Percentiles rank a stretch among this genome's conserved stretches.
These are phyloP conservation scores for Neoniphon sammara DNA, from an alignment of 2,797 vertebrate species.

Conservation along the genomic window DNA sequence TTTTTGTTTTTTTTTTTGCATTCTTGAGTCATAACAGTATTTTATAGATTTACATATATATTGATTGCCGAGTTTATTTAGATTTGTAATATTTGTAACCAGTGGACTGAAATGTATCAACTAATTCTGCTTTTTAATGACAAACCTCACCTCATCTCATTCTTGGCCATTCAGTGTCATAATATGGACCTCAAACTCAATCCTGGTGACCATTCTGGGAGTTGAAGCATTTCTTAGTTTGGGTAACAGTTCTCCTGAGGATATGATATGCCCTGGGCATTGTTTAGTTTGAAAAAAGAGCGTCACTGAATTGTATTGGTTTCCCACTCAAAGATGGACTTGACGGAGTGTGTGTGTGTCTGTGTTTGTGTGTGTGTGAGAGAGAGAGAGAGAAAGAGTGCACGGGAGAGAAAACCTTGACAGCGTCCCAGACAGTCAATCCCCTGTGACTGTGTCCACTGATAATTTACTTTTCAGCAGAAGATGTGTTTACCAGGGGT, in stretches of 20 bases:
- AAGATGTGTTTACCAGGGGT: conserved; percentile 80
- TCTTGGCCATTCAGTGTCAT: too few relatives aligned
- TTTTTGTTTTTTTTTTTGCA: too few relatives aligned
- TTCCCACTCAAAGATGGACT: conserved; percentile 63
- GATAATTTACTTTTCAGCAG: conserved; percentile 80
- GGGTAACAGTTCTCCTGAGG: conserved; percentile 71
- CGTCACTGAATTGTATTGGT: conserved; percentile 64
- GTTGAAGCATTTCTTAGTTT: conserved; percentile 61
- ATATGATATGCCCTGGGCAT: conserved; percentile 79
- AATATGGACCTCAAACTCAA: conserved; percentile 16
- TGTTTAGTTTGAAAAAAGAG: conserved; percentile 81
- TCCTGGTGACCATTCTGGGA: conserved; percentile 53
- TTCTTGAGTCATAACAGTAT: background rate
- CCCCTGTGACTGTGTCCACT: conserved; percentile 77
- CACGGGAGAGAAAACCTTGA: conserved; percentile 55
- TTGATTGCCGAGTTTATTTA: background rate
- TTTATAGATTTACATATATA: background rate
- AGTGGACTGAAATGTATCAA: conserved; percentile 1
- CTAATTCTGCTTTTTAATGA: too few relatives aligned
- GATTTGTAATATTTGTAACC: background rate
- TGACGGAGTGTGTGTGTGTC: conserved; percentile 57
- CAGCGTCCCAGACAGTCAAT: conserved; percentile 76
- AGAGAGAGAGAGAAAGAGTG: conserved; percentile 45
- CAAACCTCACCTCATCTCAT: too few relatives aligned
- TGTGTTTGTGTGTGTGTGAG: background rate